Conservation (phyloP, 1,140 invertebrate species). For the Babylonia areolata region DNA sequence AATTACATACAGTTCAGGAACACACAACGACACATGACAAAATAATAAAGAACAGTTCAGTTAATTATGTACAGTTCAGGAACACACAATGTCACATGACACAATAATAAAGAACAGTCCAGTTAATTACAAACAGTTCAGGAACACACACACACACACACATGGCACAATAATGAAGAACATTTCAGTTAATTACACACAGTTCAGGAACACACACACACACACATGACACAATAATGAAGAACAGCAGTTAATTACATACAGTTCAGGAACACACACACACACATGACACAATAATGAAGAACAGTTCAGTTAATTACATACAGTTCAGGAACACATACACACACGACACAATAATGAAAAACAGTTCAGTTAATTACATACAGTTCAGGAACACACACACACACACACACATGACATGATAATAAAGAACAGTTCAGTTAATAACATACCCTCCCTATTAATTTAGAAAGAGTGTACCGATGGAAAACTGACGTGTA, state of each 20-base stretch:
- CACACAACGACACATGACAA: neutral
- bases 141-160: constrained; percentile 16
- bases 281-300: no score
- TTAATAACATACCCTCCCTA: neutral
- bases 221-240: neutral
- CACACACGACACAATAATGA: neutral
- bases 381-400: neutral
- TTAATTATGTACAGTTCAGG: neutral
- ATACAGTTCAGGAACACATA: neutral
- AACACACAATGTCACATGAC: neutral
- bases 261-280: neutral
- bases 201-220: neutral
- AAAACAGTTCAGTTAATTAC: neutral
- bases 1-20: neutral
- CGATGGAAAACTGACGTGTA: neutral
- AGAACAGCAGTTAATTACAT: neutral
- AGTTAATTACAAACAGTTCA: no score
- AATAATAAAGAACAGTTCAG: neutral
- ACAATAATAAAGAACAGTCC: no score
- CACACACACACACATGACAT: neutral
- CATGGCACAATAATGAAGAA: no score
- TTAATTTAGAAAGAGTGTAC: neutral
- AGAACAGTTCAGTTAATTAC: no score
- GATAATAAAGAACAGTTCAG: neutral
- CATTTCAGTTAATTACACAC: no score